These are phyloP conservation scores for Lydus trimaculatus DNA, from an alignment of 2,888 invertebrate species.

Conservation along the genomic window DNA sequence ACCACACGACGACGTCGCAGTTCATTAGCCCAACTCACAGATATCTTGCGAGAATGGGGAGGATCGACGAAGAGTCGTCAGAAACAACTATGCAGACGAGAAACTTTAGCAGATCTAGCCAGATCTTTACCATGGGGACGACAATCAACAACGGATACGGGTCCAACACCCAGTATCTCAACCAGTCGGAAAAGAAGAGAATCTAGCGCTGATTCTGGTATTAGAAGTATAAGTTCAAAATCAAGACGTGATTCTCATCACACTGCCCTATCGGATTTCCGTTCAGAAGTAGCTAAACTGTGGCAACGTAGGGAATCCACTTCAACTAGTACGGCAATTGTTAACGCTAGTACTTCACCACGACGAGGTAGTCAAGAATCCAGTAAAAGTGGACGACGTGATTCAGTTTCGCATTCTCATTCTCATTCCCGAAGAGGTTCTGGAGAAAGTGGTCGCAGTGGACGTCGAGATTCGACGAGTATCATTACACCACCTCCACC, in stretches of 20 bases:
- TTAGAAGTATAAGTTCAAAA: slow-evolving; percentile 73
- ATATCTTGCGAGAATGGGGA: slow-evolving; percentile 88
- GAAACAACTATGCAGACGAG: slow-evolving; percentile 80
- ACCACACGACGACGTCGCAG: slow-evolving; percentile 78
- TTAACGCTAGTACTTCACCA: slow-evolving; percentile 57
- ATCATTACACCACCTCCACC: slow-evolving; percentile 65
- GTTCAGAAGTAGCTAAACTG: slow-evolving; percentile 74
- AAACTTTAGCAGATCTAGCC: slow-evolving; percentile 87
- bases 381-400: slow-evolving; percentile 61
- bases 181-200: slow-evolving; percentile 77
- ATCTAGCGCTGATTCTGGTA: slow-evolving; percentile 87
- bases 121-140: slow-evolving; percentile 85
- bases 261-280: slow-evolving; percentile 70
- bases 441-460: slow-evolving; percentile 70
- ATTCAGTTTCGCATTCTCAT: slow-evolving; percentile 67
- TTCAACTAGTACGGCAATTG: slow-evolving; percentile 64
- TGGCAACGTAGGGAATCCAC: slow-evolving; percentile 72
- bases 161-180: slow-evolving; percentile 56
- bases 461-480: slow-evolving; percentile 73
- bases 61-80: slow-evolving; percentile 67
- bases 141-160: slow-evolving; percentile 65
- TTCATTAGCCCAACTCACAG: slow-evolving; percentile 87
- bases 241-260: slow-evolving; percentile 77
- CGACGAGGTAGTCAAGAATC: slow-evolving; percentile 74
- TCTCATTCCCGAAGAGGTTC: slow-evolving; percentile 71